These are phyloP conservation scores for Ceramica pisi DNA, from an alignment of 2,888 invertebrate species.

Conservation along the genomic window DNA sequence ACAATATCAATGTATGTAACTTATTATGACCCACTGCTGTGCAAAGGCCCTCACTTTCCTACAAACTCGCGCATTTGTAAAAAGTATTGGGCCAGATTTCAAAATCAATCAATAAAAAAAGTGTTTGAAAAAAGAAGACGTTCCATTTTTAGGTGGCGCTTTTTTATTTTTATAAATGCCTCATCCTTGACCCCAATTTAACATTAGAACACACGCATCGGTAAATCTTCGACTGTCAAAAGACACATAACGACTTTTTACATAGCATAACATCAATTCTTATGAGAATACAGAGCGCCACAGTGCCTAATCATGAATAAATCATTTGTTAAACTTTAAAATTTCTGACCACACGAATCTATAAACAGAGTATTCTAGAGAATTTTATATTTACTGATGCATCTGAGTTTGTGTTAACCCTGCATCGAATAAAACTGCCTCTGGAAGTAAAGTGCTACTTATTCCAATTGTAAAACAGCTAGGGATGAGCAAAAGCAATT, in stretches of 20 bases:
- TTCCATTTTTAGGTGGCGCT: neutral
- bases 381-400: conserved; percentile 33
- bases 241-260: conserved; percentile 11
- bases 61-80: no score
- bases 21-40: no score
- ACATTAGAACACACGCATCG: conserved; percentile 11
- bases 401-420: conserved; percentile 14
- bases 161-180: neutral
- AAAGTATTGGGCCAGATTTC: neutral
- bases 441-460: conserved; percentile 27
- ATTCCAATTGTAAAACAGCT: conserved; percentile 35
- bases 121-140: neutral
- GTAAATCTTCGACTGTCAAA: conserved; percentile 13
- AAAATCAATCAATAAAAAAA: neutral
- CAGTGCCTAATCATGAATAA: conserved; percentile 46
- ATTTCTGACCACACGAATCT: conserved; percentile 18
- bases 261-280: conserved; percentile 4
- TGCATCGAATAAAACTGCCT: conserved; percentile 14
- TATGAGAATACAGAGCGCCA: conserved; percentile 12
- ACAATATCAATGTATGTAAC: no score
- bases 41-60: no score
- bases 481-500: conserved; percentile 43
- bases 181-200: conserved; percentile 25
- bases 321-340: conserved; percentile 37
- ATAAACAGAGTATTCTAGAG: conserved; percentile 25